Conservation (phyloP, 1,140 invertebrate genomes). For the Hylaeus volcanicus region DNA sequence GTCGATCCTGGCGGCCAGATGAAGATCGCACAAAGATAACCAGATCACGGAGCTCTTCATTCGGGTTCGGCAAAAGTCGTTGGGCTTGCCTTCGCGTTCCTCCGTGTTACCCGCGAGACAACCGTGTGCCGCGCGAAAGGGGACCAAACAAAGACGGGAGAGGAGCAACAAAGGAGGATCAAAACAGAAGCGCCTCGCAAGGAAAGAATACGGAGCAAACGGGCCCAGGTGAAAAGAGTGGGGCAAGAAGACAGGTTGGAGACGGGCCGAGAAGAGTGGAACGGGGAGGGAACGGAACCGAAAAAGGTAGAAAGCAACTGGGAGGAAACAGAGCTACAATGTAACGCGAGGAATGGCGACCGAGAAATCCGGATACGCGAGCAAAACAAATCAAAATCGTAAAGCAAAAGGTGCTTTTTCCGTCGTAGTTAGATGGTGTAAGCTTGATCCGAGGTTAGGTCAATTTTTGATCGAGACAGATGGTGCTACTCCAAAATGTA, state of each 20-base stretch:
- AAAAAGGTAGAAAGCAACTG: neutral
- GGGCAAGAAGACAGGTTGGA: slow-evolving; percentile 16
- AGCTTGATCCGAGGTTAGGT: too few species aligned
- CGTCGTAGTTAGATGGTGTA: too few species aligned
- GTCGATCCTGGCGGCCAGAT: slow-evolving; percentile 29
- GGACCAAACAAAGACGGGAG: neutral
- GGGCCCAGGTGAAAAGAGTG: neutral
- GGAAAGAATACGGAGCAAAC: slow-evolving; percentile 19
- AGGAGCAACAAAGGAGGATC: neutral
- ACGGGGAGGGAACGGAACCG: neutral
- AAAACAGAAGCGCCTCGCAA: slow-evolving; percentile 20
- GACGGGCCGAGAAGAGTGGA: slow-evolving; percentile 15
- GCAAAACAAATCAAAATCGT: neutral
- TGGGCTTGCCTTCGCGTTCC: neutral
- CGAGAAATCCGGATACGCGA: too few species aligned
- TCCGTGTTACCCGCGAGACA: slow-evolving; percentile 31
- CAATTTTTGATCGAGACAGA: too few species aligned
- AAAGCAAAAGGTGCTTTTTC: too few species aligned
- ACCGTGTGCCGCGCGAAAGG: slow-evolving; percentile 20
- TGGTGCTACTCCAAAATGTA: too few species aligned
- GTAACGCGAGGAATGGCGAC: neutral
- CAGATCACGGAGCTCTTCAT: slow-evolving; percentile 47
- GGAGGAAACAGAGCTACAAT: slow-evolving; percentile 3
- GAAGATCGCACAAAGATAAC: slow-evolving; percentile 47
- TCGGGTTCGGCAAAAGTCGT: slow-evolving; percentile 26